Evolutionary conservation across 2,113 vertebrate species (phyloP), one percentile per base, ranked within the genome.

Genomic region (Rhabdomys dilectus): DNA sequence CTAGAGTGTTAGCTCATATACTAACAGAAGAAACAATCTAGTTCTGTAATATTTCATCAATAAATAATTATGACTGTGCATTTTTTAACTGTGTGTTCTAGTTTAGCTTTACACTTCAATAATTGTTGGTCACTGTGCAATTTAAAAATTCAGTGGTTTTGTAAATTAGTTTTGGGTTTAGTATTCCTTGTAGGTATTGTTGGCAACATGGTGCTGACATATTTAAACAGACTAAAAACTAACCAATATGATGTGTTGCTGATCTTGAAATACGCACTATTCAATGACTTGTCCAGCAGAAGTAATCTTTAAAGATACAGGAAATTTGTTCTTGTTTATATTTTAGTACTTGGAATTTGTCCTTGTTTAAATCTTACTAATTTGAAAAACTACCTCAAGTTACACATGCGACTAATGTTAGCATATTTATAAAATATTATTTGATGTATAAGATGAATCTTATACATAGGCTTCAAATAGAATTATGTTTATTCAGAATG

Each of bases 141-240:
- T 39, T 77, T 91, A 77, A n/a, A 21, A 88, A 42, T 48, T 48
- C 13, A 42, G 0, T 78, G 42, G 5, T 85, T 94, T 96, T 62
- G 39, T 78, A 90, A 94, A 86, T 92, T 88, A 68, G n/a, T 64
- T 73, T 88, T 92, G 60, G 9, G 7, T 64, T 89, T 82, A 89
- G 36, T 72, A 81, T 19, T 81, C 45, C 24, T 82, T n/a, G 8
- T 21, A n/a, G 4, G 21, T 82, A 51, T 64, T 64, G 64, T 36
- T 76, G 51, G 7, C 24, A 82, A 36, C 19, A 16, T 81, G 24
- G 45, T 66, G 51, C 31, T 88, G 45, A 9, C 45, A 92, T 70
- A 73, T 91, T n/a, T 88, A 21, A 68, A 39, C 15, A 80, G 11
- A 92, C 42, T 80, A 21, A 94, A 92, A 80, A 58, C 80, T 11